Conservation (phyloP, 1,140 invertebrate genomes). For the Drosophila orena region DNA sequence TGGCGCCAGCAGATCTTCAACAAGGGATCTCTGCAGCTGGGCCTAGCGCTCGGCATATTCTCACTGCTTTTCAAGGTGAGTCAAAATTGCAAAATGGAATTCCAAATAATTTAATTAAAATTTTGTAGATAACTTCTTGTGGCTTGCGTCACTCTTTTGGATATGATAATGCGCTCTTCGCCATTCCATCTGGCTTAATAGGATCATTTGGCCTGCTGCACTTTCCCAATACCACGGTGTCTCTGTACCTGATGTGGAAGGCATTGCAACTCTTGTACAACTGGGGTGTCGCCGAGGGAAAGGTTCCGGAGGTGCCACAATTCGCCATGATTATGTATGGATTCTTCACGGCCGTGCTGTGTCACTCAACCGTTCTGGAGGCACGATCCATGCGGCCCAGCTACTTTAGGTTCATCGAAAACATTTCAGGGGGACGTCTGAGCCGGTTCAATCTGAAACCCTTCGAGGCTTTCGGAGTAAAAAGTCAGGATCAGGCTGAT, state of each 20-base stretch:
- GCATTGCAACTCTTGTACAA: conserved; percentile 88
- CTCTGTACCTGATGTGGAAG: conserved; percentile 90
- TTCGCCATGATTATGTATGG: conserved; percentile 89
- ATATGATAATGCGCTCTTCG: conserved; percentile 86
- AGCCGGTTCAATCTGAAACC: conserved; percentile 72
- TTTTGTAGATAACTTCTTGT: conserved; percentile 86
- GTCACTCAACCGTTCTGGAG: conserved; percentile 92
- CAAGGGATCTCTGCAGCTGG: conserved; percentile 86
- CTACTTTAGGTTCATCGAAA: conserved; percentile 92
- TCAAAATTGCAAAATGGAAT: neutral
- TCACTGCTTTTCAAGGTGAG: conserved; percentile 86
- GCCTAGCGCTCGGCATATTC: conserved; percentile 87
- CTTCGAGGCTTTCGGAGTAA: conserved; percentile 87
- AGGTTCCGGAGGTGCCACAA: conserved; percentile 87
- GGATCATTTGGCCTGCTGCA: conserved; percentile 87
- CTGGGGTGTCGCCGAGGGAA: conserved; percentile 86
- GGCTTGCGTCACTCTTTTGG: conserved; percentile 85
- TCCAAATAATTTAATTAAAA: neutral
- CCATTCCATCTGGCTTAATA: conserved; percentile 88
- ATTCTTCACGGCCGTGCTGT: conserved; percentile 91
- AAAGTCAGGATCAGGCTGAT: conserved; percentile 83
- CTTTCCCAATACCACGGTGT: conserved; percentile 88
- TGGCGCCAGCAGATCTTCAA: conserved; percentile 85
- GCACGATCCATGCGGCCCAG: conserved; percentile 91
- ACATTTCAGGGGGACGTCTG: conserved; percentile 86